These are phyloP conservation scores for Sphaerodactylus townsendi DNA, from an alignment of 2,113 vertebrate genomes.

Conservation along the genomic window DNA sequence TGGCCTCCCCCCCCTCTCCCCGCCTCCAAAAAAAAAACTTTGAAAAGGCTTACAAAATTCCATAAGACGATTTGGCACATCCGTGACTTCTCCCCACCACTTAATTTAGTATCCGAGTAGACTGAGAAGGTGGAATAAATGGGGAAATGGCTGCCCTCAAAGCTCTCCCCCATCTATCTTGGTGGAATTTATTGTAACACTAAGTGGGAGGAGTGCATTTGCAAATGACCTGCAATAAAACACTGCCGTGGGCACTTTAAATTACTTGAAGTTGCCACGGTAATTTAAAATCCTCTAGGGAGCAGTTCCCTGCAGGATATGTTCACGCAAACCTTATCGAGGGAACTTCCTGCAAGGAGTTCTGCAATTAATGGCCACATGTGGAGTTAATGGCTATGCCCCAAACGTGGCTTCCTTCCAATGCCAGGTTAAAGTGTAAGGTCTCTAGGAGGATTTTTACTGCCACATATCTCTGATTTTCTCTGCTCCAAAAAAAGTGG, in stretches of 20 bases:
- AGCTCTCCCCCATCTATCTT: neutral
- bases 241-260: neutral
- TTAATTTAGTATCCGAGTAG: neutral
- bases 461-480: neutral
- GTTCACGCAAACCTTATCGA: neutral
- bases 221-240: conserved; percentile 6
- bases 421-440: neutral
- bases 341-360: neutral
- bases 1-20: too few species aligned
- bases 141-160: neutral
- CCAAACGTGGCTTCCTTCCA: neutral
- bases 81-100: too few species aligned
- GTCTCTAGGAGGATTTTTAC: neutral
- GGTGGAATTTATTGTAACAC: neutral
- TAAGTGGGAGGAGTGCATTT: conserved; percentile 1
- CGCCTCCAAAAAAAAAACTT: neutral
- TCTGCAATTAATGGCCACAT: neutral
- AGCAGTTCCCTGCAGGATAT: neutral
- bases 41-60: neutral
- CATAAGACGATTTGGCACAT: neutral
- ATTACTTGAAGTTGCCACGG: neutral
- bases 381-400: neutral
- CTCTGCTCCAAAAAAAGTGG: neutral
- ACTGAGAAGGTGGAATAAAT: neutral
- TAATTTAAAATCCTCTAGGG: conserved; percentile 13